Conservation (phyloP, 2,113 vertebrate species). For the Ailurus styani region DNA sequence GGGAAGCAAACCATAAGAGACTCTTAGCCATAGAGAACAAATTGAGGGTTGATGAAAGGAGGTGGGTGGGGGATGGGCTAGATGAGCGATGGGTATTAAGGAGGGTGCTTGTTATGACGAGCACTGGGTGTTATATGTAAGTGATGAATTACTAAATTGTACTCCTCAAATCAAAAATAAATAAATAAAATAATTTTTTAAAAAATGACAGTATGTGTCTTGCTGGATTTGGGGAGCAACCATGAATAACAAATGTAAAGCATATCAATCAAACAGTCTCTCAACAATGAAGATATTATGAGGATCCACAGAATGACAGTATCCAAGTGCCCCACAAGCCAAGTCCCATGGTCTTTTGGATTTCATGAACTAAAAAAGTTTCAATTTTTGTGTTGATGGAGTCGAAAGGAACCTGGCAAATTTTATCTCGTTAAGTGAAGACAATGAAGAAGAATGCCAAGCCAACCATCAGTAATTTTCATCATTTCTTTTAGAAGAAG, state of each 20-base stretch:
- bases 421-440: conserved; percentile 5
- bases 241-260: neutral
- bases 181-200: neutral
- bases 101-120: neutral
- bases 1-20: neutral
- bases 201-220: neutral
- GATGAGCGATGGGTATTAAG: neutral
- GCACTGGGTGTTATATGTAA: neutral
- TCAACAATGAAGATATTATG: neutral
- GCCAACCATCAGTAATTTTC: neutral
- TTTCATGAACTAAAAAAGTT: neutral
- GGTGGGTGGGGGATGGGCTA: neutral
- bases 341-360: neutral
- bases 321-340: neutral
- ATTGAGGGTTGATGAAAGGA: neutral
- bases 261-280: neutral
- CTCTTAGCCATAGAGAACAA: neutral
- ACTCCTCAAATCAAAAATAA: neutral
- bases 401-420: neutral
- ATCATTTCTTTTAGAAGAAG: neutral
- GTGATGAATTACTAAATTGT: neutral
- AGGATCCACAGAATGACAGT: neutral
- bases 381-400: neutral
- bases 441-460: neutral
- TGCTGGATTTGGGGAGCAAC: neutral